Percentiles rank a stretch among this genome's conserved stretches.
Evolutionary conservation across 2,113 vertebrate genomes (phyloP).

Genomic region (Phaetusa simplex): DNA sequence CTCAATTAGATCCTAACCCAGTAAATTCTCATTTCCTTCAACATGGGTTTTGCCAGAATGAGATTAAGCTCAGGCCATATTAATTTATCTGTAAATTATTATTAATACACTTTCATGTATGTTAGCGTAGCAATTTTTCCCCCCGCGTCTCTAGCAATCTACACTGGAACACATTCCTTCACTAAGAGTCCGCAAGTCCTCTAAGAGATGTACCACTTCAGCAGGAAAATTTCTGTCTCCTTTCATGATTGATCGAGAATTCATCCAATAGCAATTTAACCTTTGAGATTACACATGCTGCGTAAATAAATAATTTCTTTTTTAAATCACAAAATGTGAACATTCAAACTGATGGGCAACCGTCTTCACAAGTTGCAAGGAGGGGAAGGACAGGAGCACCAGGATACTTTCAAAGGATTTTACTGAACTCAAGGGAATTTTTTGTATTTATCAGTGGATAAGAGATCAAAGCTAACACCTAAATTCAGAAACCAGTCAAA

Average conservation of each 20-base stretch:
- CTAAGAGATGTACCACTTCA: background rate
- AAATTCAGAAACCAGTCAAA: background rate
- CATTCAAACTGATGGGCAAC: background rate
- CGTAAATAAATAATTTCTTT: background rate
- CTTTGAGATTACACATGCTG: background rate
- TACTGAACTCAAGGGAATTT: background rate
- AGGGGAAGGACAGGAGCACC: background rate
- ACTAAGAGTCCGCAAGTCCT: background rate
- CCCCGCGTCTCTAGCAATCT: background rate
- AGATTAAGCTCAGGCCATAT: background rate
- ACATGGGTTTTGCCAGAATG: background rate
- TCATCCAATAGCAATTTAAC: background rate
- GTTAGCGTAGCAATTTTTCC: background rate
- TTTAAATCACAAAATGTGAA: background rate
- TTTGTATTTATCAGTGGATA: background rate
- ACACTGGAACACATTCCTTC: background rate
- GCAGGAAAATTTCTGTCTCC: background rate
- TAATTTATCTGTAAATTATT: constrained; percentile 27
- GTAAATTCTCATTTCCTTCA: constrained; percentile 37
- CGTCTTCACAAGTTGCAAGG: background rate
- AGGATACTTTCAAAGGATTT: background rate
- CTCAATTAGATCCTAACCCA: background rate
- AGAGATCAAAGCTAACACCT: background rate
- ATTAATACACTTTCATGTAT: background rate
- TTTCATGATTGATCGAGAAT: background rate